Percentiles rank a stretch among this genome's conserved stretches.
phyloP scores from a whole-genome alignment of 1,140 invertebrate genomes.

The Psix sp. region DNA sequence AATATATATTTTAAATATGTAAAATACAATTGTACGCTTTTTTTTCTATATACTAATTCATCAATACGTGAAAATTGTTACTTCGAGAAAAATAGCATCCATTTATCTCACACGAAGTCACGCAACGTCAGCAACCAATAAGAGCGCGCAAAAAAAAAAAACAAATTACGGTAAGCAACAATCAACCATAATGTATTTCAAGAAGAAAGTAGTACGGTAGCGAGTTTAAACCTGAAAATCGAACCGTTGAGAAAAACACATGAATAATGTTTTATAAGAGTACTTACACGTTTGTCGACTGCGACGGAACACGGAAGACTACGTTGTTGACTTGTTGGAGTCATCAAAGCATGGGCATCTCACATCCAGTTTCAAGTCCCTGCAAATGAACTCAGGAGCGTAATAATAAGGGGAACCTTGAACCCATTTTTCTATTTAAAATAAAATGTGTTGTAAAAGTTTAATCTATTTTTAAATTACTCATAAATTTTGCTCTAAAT shows the following conservation, averaged over 20 bases:
- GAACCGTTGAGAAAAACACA: too few relatives aligned
- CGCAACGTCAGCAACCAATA: slow-evolving; percentile 12
- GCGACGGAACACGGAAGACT: slow-evolving; percentile 5
- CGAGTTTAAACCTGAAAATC: background rate
- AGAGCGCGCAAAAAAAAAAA: slow-evolving; percentile 8
- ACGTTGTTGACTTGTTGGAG: background rate
- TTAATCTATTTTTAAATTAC: too few relatives aligned
- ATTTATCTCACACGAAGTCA: slow-evolving; percentile 15
- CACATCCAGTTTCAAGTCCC: background rate
- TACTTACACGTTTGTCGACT: background rate
- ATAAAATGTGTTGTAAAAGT: too few relatives aligned
- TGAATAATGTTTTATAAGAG: background rate
- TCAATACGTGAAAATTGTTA: too few relatives aligned
- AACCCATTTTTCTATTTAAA: too few relatives aligned
- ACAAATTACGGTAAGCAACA: background rate
- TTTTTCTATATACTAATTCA: too few relatives aligned
- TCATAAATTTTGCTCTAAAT: too few relatives aligned
- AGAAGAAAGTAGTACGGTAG: too few relatives aligned
- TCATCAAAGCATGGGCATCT: background rate
- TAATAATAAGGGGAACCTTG: too few relatives aligned
- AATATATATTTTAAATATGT: slow-evolving; percentile 10
- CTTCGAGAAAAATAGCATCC: too few relatives aligned
- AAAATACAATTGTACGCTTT: too few relatives aligned
- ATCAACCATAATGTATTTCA: background rate
- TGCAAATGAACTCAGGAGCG: background rate